Percentiles rank a stretch among this genome's conserved stretches.
Conservation (phyloP, 1,140 invertebrate genomes). For the Tetragonula clypearis region DNA sequence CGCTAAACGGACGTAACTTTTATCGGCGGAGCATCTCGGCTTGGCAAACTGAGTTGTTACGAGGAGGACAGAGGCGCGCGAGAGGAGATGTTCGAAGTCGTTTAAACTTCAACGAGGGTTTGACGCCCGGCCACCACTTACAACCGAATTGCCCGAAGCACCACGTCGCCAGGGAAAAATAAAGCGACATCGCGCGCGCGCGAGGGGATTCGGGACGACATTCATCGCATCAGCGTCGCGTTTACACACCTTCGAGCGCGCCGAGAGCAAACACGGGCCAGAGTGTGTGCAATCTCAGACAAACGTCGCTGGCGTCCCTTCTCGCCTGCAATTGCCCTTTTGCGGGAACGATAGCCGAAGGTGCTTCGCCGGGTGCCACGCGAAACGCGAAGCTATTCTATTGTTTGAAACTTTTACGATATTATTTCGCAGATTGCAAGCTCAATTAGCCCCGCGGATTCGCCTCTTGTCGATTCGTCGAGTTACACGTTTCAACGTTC, state of each 20-base stretch:
- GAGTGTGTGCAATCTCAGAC: too few species aligned
- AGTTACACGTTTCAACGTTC: too few species aligned
- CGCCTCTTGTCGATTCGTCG: too few species aligned
- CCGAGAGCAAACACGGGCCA: not conserved
- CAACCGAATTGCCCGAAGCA: constrained; percentile 52
- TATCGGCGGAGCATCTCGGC: constrained; percentile 59
- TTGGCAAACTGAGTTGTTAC: constrained; percentile 62
- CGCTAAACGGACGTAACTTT: constrained; percentile 69
- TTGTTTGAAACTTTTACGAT: not conserved
- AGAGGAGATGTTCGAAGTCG: constrained; percentile 54
- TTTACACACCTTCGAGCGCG: not conserved
- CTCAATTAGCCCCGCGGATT: too few species aligned
- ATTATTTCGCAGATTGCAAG: too few species aligned
- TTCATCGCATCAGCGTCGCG: not conserved
- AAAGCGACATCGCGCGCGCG: not conserved
- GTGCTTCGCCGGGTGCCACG: not conserved
- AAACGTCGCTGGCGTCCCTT: not conserved
- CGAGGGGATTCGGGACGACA: not conserved
- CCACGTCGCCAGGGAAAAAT: not conserved
- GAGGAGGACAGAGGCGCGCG: constrained; percentile 9
- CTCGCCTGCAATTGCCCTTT: not conserved
- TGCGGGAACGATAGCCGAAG: not conserved
- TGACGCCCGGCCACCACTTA: constrained; percentile 48
- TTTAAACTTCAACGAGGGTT: constrained; percentile 65
- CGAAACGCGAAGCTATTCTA: too few species aligned